These are phyloP conservation scores for Drosophila mayri DNA, from an alignment of 1,140 invertebrate genomes.

Conservation along the genomic window DNA sequence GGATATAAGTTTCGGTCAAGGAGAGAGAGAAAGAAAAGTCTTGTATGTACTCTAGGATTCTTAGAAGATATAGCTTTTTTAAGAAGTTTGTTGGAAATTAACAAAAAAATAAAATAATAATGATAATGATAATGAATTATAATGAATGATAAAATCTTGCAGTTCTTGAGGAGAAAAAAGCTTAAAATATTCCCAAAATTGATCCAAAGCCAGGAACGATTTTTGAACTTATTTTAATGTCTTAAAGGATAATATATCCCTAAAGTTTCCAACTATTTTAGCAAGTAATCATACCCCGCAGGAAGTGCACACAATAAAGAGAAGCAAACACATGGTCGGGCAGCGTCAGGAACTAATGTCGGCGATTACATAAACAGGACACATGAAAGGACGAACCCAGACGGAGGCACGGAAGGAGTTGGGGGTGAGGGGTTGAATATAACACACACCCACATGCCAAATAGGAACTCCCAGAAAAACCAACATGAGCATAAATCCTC, in stretches of 20 bases:
- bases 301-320: constrained; percentile 52
- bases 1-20: constrained; percentile 6
- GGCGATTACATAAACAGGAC: constrained; percentile 82
- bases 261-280: neutral
- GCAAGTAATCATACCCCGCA: constrained; percentile 8
- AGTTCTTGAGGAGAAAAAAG: no score
- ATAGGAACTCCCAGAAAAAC: constrained; percentile 68
- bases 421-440: neutral
- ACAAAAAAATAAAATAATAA: no score
- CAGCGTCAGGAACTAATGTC: constrained; percentile 73
- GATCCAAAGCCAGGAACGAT: fast-evolving
- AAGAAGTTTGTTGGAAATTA: neutral
- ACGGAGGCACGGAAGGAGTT: constrained; percentile 6
- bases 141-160: no score
- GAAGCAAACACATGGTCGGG: constrained; percentile 34
- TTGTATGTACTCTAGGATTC: neutral
- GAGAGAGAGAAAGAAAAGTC: neutral
- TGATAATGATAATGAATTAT: no score
- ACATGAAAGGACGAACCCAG: constrained; percentile 72
- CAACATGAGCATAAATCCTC: constrained; percentile 76
- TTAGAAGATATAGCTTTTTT: neutral
- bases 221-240: neutral
- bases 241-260: neutral
- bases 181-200: neutral
- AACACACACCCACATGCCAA: constrained; percentile 76